A percentile compares a stretch with the other conserved stretches of the same genome.
Conservation (phyloP, 2,797 vertebrate species). For the Melanotaenia nigrans region DNA sequence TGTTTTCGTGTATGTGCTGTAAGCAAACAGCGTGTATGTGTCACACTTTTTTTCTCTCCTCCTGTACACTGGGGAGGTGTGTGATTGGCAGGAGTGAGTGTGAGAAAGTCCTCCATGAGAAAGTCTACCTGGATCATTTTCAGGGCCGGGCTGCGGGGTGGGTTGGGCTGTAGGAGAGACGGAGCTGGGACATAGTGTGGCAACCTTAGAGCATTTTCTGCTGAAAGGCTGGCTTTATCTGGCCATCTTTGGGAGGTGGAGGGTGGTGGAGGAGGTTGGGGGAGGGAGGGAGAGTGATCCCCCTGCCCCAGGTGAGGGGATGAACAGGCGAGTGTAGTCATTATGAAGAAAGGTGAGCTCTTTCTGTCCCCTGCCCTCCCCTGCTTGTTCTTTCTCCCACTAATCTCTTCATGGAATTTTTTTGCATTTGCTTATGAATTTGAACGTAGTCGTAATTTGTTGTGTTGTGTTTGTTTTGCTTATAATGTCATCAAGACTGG, state of each 20-base stretch:
- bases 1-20: slow-evolving; percentile 26
- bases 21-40: slow-evolving; percentile 17
- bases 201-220: slow-evolving; percentile 58
- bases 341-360: slow-evolving; percentile 84
- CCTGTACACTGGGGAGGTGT: slow-evolving; percentile 36
- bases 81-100: slow-evolving; percentile 75
- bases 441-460: slow-evolving; percentile 46
- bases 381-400: slow-evolving; percentile 51
- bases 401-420: slow-evolving; percentile 62
- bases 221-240: slow-evolving; percentile 82
- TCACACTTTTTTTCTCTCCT: slow-evolving; percentile 23
- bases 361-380: slow-evolving; percentile 54
- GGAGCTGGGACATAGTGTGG: slow-evolving; percentile 50
- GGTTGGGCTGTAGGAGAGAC: slow-evolving; percentile 47
- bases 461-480: slow-evolving; percentile 33
- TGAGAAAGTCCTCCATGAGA: slow-evolving; percentile 80
- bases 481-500: slow-evolving; percentile 21
- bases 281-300: slow-evolving; percentile 49
- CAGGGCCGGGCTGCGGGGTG: slow-evolving; percentile 70
- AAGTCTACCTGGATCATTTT: slow-evolving; percentile 81
- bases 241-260: slow-evolving; percentile 65
- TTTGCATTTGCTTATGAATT: slow-evolving; percentile 46
- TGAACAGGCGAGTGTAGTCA: slow-evolving; percentile 83
- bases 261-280: slow-evolving; percentile 8
- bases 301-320: slow-evolving; percentile 81